A percentile compares a stretch with the other conserved stretches of the same genome.
phyloP scores from a whole-genome alignment of 2,888 invertebrate species.

The Elegia similella region DNA sequence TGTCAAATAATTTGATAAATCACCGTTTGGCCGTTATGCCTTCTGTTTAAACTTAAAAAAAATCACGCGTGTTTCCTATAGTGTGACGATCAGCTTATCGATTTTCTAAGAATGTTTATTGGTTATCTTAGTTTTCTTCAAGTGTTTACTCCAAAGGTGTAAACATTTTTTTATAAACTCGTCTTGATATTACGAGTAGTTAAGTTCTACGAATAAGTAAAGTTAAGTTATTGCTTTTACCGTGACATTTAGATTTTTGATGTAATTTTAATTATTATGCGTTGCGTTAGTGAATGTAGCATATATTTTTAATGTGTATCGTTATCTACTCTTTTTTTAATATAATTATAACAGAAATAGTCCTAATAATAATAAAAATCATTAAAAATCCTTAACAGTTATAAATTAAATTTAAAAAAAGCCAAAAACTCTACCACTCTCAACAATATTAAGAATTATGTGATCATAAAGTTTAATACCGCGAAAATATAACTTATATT shows the following conservation, averaged over 20 bases:
- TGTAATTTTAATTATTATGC: too few relatives aligned
- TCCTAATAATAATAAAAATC: too few relatives aligned
- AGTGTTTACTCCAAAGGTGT: slow-evolving; percentile 2
- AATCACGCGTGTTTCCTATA: slow-evolving; percentile 16
- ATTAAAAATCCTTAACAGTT: too few relatives aligned
- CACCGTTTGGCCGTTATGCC: slow-evolving; percentile 42
- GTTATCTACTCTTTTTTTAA: too few relatives aligned
- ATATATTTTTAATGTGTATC: too few relatives aligned
- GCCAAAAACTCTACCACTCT: not conserved
- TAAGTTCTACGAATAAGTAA: too few relatives aligned
- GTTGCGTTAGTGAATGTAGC: too few relatives aligned
- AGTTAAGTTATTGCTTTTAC: too few relatives aligned
- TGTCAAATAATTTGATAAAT: slow-evolving; percentile 78
- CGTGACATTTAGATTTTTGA: too few relatives aligned
- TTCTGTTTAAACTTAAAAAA: slow-evolving; percentile 50
- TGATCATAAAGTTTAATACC: slow-evolving; percentile 31
- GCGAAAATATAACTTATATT: slow-evolving; percentile 22
- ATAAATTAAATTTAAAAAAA: too few relatives aligned
- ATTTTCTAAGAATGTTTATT: slow-evolving; percentile 25
- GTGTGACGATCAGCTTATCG: slow-evolving; percentile 20
- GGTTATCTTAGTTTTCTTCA: not conserved
- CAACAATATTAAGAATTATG: slow-evolving; percentile 16
- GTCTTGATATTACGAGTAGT: too few relatives aligned
- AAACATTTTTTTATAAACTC: not conserved
- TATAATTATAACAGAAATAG: too few relatives aligned